Base-by-base conservation (phyloP, 2,888 invertebrate species). In the Drosophila hawaiiensis region DNA sequence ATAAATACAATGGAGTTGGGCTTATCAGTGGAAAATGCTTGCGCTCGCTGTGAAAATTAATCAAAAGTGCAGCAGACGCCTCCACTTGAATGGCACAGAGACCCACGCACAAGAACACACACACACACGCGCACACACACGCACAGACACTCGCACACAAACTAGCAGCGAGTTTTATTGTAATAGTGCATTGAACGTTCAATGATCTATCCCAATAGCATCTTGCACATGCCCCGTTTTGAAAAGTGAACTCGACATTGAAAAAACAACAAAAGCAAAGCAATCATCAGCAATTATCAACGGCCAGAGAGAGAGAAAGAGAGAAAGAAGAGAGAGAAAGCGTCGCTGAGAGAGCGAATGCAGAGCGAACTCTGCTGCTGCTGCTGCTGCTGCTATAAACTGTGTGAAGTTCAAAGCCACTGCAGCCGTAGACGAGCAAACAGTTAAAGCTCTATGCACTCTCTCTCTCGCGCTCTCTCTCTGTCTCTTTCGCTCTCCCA, bases 381-480 rank as follows among this genome's bases (percentile, higher is more conserved):
- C 41, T 39, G 39, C n/a, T 22, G 43, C 22, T 29, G 43, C 59
- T 29, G 41, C 59, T 47, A 68, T 72, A 69, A 85, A 76, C 79
- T 88, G 82, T 88, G 88, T 88, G 87, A 88, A 88, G 88, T 88
- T 88, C 88, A 88, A 88, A 88, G 88, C 90, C 88, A 88, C n/a
- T 25, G 47, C 49, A 60, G 35, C 35, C 47, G 49, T 31, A 60
- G 35, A 9, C 31, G 6, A 33, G 28, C 50, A 37, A 60, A 63
- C 37, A 56, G 28, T 64, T 31, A 58, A 62, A 56, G 66, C 66
- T 63, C 66, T 56, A 60, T 64, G 61, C 60, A 61, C 62, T 43
- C 68, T 55, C 63, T 59, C 55, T 53, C 59, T 52, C 63, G 53
- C 55, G 49, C 59, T 37, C 37, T 37, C 14, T 14, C 7, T 37